Base-by-base conservation (phyloP, 2,888 invertebrate species). In the Operophtera brumata region DNA sequence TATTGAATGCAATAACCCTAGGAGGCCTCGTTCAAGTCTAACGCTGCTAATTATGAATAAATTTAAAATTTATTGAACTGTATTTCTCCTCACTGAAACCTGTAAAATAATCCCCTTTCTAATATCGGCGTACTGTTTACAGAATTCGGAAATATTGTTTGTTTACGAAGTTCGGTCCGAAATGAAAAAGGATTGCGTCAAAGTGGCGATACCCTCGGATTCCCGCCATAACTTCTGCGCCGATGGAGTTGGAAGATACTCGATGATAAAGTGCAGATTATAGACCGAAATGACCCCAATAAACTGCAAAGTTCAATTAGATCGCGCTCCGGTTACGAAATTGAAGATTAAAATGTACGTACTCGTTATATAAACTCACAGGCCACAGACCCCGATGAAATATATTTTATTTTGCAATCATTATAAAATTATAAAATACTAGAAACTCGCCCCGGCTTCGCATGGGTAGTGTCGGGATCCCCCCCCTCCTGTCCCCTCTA, bases 221-320 rank as follows among this genome's bases (percentile, higher is more conserved):
- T 57, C 48, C 41, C 57, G 53, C 55, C 58, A 62, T 62, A 64
- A 64, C 60, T 64, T 57, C 46, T 51, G 56, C 51, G 53, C 49
- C 62, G 64, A 62, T 59, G 57, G 60, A 61, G 60, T 62, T 46
- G 36, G 55, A 52, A 62, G 64, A 64, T 64, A 64, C 57, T 62
- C 53, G 54, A 62, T 64, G 64, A 64, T 64, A 62, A 64, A 64
- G 62, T 64, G 60, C 62, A 61, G 64, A 62, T 64, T 62, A 62
- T 60, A 43, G 57, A 57, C 59, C 57, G 48, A 58, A 57, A 55
- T 60, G 59, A 58, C 62, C 59, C 49, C 64, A 59, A 64, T 62
- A 62, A 64, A 62, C 62, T 64, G 64, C 57, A 62, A 62, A 64
- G 60, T 62, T 64, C 64, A 64, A 64, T 64, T 62, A 64, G 58